Percentiles rank a stretch among this genome's conserved stretches.
phyloP scores from a whole-genome alignment of 2,888 invertebrate species.

The Acleris emargana region DNA sequence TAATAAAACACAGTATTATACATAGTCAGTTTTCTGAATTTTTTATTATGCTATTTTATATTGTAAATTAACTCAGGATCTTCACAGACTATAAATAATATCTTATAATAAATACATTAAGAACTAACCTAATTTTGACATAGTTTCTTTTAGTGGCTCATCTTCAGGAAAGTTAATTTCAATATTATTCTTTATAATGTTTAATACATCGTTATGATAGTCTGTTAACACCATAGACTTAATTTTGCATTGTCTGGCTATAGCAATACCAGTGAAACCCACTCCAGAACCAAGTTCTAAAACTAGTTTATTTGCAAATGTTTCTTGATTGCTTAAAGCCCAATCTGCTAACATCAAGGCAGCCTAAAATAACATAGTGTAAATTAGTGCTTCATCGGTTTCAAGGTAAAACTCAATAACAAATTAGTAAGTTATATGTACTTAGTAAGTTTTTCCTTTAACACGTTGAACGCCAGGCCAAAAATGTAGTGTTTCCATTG shows the following conservation, averaged over 20 bases:
- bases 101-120: background rate
- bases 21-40: no score
- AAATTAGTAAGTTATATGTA: no score
- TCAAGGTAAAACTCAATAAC: no score
- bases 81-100: no score
- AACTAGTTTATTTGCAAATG: conserved; percentile 82
- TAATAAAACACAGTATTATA: no score
- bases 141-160: conserved; percentile 17
- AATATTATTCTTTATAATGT: conserved; percentile 85
- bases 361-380: conserved; percentile 77
- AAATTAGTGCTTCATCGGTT: no score
- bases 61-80: no score
- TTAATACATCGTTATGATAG: conserved; percentile 87
- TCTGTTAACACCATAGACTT: conserved; percentile 86
- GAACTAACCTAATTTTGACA: conserved; percentile 14
- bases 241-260: conserved; percentile 81
- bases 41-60: no score
- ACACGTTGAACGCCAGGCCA: no score
- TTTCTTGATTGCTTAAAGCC: conserved; percentile 81
- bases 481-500: no score
- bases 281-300: conserved; percentile 91
- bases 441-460: no score
- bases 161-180: conserved; percentile 78
- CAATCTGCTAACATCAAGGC: conserved; percentile 88
- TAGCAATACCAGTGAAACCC: conserved; percentile 88